Evolutionary conservation across 2,113 vertebrate species (phyloP), one percentile per base, ranked within the genome.

Genomic region (Strigops habroptila): DNA sequence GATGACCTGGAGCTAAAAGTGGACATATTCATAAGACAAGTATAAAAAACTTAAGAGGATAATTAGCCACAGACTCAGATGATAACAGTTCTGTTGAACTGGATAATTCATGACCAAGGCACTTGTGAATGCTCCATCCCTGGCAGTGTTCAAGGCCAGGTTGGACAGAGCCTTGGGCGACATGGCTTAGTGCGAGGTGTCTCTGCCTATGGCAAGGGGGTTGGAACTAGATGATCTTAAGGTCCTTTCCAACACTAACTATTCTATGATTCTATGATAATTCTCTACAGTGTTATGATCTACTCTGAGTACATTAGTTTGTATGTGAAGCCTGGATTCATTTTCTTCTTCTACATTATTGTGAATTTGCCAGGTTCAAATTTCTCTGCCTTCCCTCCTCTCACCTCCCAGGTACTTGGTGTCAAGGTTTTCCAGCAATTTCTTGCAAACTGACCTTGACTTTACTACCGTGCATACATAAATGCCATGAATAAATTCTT

Each of bases 321-420:
- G 30, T 53, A 59, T 27, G 12, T 55, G 33, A 76, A 77, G 33
- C 21, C 15, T 2, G 8, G 18, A 81, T 74, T 62, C 4, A 65
- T 77, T 62, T 77, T 21, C 52, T 23, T 22, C 4, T 82, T 68
- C 23, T 76, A 24, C 9, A 48, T 33, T 46, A 90, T 6, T 90
- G 19, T 67, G n/a, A 41, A 41, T 55, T 68, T 85, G 4, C 7
- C 37, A 55, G 2, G 18, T 85, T 80, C 24, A 24, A 18, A 86
- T 88, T 85, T 71, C 14, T 57, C 18, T 60, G 35, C 1, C 48
- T 14, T 30, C 27, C 60, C 43, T 37, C 14, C 8, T 10, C 6
- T 1, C 6, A 3, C 10, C 3, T 1, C 14, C 65, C 23, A 64
- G 8, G 5, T 59, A 31, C 28, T 30, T 63, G 46, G 2, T 53